Evolutionary conservation across 2,797 vertebrate genomes (phyloP), one percentile per base, ranked within the genome.

Genomic region (Pseudopleuronectes americanus): DNA sequence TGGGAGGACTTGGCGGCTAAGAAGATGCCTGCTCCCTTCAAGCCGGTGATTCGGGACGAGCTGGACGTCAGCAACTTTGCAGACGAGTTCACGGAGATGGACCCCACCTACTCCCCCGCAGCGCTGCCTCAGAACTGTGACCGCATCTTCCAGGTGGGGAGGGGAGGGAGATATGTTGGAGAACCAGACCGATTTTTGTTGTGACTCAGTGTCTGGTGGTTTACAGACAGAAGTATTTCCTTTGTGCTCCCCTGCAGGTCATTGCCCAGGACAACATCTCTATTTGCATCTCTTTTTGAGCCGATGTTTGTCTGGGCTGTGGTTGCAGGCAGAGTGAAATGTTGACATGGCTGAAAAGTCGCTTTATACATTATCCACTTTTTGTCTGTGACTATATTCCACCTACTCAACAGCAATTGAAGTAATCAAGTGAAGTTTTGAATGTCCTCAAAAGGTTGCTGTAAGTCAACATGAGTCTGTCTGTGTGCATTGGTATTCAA

Each of bases 41-140:
- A 97, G 84, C 98, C 98, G 0, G 96, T 98, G 71, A 99, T 99
- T 74, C 95, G 97, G 65, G 96, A 99, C 31, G 98, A 99, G 74
- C 84, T 99, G 78, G 98, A 99, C n/a, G 98, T 99, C 86, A 97
- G 98, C 79, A 99, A 99, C 90, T 99, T 99, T 88, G 96, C 98
- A 0, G 98, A 99, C 2, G 97, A 99, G 85, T 99, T 99, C 93
- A 99, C 98, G 4, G 98, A 98, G 87, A 99, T 99, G 98, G 98
- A 99, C 84, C 98, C 98, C 0, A 97, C 98, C 2, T 99, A 99
- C 74, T 99, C 98, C 26, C 98, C 98, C 0, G 98, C 98, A 7
- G 97, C 97, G 8, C 93, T 98, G 74, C 97, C 98, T 64, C 96
- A 96, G 92, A 97, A 96, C 91, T 97, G 96, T 8, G 98, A 98